Conservation (phyloP, 2,797 vertebrate genomes). For the Cuculus canorus region DNA sequence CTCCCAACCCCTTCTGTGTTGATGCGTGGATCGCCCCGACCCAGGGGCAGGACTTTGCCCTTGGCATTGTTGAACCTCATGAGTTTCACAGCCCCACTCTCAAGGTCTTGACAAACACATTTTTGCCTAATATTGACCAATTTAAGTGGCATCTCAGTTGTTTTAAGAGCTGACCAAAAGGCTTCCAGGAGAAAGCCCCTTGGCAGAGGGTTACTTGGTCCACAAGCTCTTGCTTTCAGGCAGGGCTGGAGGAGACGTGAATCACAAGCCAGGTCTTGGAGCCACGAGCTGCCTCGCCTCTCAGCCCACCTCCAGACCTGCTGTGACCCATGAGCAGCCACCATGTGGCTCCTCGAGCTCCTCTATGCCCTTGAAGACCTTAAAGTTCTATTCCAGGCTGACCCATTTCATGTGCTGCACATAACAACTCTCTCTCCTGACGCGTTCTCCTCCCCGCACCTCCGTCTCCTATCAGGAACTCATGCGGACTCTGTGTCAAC, state of each 20-base stretch:
- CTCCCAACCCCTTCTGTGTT: no score
- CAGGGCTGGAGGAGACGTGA: background rate
- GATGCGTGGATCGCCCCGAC: no score
- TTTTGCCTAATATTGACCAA: background rate
- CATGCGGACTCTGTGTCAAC: background rate
- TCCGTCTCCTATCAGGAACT: background rate
- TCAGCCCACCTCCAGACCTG: background rate
- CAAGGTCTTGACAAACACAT: no score
- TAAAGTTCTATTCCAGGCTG: background rate
- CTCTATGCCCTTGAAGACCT: background rate
- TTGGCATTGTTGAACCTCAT: no score
- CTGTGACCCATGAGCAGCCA: background rate
- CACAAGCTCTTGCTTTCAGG: background rate
- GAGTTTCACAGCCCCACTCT: no score
- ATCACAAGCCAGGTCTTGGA: background rate
- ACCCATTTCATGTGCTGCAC: rapidly evolving
- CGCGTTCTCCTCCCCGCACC: background rate
- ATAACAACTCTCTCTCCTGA: background rate
- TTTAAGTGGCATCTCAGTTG: background rate
- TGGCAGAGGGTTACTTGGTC: background rate
- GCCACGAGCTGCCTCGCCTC: background rate
- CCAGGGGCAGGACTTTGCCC: no score
- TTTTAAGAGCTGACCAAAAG: background rate
- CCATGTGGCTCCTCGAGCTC: background rate
- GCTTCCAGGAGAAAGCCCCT: background rate